These are phyloP conservation scores for Diacarnus erythraeanus DNA, from an alignment of 37 sponge, comb jelly and placozoan species.

Conservation along the genomic window DNA sequence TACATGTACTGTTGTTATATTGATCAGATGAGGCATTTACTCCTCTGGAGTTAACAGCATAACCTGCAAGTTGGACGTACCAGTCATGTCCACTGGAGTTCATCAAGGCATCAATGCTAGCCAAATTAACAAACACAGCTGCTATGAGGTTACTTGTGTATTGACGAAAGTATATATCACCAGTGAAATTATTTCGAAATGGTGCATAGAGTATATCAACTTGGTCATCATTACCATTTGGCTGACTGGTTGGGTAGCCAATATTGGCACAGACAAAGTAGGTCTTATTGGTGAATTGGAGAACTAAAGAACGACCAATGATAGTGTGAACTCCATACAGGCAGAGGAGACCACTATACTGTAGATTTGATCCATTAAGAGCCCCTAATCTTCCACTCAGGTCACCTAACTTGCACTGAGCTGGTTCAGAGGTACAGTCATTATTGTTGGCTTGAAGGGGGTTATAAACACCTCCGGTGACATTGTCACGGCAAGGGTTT, in stretches of 20 bases:
- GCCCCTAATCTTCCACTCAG: slow-evolving; percentile 67
- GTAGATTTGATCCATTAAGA: background rate
- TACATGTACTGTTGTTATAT: slow-evolving; percentile 26
- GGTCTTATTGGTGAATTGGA: slow-evolving; percentile 24
- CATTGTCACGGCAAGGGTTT: slow-evolving; percentile 22
- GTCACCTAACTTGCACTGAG: slow-evolving; percentile 66
- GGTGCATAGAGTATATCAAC: slow-evolving; percentile 31
- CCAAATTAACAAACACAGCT: slow-evolving; percentile 42
- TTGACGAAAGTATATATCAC: slow-evolving; percentile 51
- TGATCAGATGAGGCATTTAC: background rate
- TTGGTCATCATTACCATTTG: background rate
- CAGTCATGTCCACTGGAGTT: slow-evolving; percentile 55
- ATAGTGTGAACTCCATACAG: slow-evolving; percentile 61
- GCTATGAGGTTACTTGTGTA: slow-evolving; percentile 13
- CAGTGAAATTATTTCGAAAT: slow-evolving; percentile 41
- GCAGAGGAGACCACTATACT: background rate
- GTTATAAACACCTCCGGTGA: slow-evolving; percentile 52
- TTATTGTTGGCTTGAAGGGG: slow-evolving; percentile 40
- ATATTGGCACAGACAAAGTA: slow-evolving; percentile 72
- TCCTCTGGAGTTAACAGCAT: slow-evolving; percentile 48
- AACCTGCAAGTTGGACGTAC: slow-evolving; percentile 56
- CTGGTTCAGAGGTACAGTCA: background rate
- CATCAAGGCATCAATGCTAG: background rate
- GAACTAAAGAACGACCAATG: slow-evolving; percentile 69
- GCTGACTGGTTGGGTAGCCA: slow-evolving; percentile 19